Evolutionary conservation across 1,140 invertebrate species (phyloP).

Genomic region (Drosophila kurseongensis): DNA sequence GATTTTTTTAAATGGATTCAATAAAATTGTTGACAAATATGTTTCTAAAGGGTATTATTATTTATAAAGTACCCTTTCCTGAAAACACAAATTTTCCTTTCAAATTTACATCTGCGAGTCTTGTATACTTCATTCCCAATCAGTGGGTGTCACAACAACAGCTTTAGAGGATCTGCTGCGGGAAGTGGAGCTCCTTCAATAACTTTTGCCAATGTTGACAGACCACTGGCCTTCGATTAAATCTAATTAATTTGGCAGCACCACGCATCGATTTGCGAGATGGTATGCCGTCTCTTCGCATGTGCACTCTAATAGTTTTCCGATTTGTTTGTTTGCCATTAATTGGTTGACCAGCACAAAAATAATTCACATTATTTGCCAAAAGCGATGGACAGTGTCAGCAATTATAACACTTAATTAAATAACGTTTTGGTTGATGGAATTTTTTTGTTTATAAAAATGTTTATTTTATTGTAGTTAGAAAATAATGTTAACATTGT

Average conservation of each 20-base stretch:
- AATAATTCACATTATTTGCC: constrained; percentile 54
- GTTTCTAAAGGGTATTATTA: no score
- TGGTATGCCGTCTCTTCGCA: constrained; percentile 7
- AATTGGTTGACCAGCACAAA: constrained; percentile 30
- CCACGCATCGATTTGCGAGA: constrained; percentile 3
- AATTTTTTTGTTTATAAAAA: neutral
- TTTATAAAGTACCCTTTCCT: no score
- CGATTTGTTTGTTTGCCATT: constrained; percentile 42
- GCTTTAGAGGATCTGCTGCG: constrained; percentile 1
- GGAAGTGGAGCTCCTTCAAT: constrained; percentile 25
- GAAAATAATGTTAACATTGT: neutral
- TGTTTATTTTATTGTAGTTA: neutral
- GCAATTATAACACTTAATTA: constrained; percentile 11
- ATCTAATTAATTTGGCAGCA: constrained; percentile 72
- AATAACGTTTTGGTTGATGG: neutral
- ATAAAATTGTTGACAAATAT: no score
- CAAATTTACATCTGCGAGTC: no score
- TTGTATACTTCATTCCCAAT: no score
- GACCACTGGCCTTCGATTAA: constrained; percentile 67
- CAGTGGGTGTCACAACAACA: neutral
- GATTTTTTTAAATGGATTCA: no score
- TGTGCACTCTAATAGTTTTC: constrained; percentile 20
- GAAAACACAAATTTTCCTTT: no score
- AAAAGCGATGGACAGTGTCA: constrained; percentile 6
- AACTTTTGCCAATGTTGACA: constrained; percentile 68